Percentiles rank a stretch among this genome's conserved stretches.
phyloP scores from a whole-genome alignment of 1,140 invertebrate species.

The Andricus grossulariae region DNA sequence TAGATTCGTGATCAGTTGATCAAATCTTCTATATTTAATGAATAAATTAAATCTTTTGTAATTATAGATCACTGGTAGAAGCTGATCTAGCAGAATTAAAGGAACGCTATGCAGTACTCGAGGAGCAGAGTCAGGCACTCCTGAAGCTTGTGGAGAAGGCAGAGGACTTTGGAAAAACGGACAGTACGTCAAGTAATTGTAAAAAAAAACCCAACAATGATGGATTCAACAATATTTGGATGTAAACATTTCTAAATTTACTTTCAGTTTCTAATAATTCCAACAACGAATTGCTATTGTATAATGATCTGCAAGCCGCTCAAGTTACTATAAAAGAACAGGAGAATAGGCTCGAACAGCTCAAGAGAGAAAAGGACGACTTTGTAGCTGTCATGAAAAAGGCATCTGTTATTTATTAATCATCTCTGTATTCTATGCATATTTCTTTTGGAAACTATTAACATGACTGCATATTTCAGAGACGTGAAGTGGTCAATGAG shows the following conservation, averaged over 20 bases:
- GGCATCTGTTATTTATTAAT: slow-evolving; percentile 52
- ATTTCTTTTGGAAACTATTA: too few relatives aligned
- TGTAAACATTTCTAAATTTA: background rate
- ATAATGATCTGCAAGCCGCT: background rate
- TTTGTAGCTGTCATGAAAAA: slow-evolving; percentile 25
- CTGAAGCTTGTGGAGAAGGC: background rate
- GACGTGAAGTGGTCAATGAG: slow-evolving; percentile 43
- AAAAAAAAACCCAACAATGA: too few relatives aligned
- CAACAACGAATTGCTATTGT: background rate
- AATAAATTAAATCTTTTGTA: background rate
- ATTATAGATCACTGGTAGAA: slow-evolving; percentile 47
- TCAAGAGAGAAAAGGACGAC: slow-evolving; percentile 36
- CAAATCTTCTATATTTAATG: background rate
- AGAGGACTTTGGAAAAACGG: too few relatives aligned
- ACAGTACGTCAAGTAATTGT: too few relatives aligned
- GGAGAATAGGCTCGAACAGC: background rate
- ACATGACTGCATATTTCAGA: slow-evolving; percentile 44
- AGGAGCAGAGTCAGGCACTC: slow-evolving; percentile 45
- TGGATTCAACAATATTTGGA: too few relatives aligned
- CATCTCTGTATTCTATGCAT: too few relatives aligned
- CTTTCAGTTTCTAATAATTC: background rate
- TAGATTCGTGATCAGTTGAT: too few relatives aligned
- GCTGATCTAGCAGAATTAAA: slow-evolving; percentile 41
- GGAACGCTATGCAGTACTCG: slow-evolving; percentile 45
- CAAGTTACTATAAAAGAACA: background rate